phyloP scores from a whole-genome alignment of 1,140 invertebrate species.

The Mylabris phalerata region DNA sequence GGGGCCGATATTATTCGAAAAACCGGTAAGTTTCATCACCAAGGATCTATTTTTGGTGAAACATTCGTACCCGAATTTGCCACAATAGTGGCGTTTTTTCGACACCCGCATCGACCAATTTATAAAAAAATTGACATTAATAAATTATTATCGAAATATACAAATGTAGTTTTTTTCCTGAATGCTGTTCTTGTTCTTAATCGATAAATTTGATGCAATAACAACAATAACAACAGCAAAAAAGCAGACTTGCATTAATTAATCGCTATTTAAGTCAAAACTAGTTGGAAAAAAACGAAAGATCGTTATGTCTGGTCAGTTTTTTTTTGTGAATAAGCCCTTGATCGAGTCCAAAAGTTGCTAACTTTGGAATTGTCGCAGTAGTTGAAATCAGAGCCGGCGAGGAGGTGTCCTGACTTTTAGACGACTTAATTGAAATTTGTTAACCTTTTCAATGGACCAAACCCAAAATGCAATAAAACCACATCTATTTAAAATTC shows the following conservation, averaged over 20 bases:
- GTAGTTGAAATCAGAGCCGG: too few relatives aligned
- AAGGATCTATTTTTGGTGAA: conserved; percentile 19
- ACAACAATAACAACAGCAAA: too few relatives aligned
- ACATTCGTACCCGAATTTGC: conserved; percentile 19
- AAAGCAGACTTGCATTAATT: too few relatives aligned
- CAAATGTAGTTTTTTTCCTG: neutral
- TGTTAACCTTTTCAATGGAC: neutral
- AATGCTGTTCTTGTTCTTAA: neutral
- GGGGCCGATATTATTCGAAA: conserved; percentile 22
- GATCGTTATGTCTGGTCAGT: too few relatives aligned
- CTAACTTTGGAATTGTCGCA: too few relatives aligned
- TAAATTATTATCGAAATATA: neutral
- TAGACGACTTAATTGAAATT: conserved; percentile 1
- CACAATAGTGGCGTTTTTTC: conserved; percentile 2
- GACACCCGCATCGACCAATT: neutral
- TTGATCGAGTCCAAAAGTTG: too few relatives aligned
- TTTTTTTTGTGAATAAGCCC: too few relatives aligned
- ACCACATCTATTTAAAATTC: neutral
- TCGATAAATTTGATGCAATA: conserved; percentile 2
- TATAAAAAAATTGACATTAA: neutral
- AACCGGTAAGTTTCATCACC: conserved; percentile 28
- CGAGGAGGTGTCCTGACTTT: too few relatives aligned
- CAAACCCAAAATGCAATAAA: neutral
- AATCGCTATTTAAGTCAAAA: too few relatives aligned
- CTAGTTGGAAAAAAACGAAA: too few relatives aligned